Evolutionary conservation across 2,888 invertebrate species (phyloP).

Genomic region (Escarpia spicata): DNA sequence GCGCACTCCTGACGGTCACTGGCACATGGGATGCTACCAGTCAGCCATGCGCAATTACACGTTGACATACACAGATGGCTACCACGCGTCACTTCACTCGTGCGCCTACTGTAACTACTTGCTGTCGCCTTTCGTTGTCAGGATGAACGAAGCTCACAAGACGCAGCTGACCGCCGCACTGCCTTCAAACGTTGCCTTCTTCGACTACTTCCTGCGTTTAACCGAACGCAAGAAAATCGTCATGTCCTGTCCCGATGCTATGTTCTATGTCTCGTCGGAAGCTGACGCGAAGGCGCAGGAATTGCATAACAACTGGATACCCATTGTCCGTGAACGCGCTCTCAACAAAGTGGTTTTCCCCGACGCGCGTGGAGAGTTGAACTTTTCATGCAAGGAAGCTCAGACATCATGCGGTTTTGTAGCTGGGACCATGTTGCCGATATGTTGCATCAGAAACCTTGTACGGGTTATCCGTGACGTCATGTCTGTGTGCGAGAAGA

Average conservation of each 20-base stretch:
- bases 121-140: not conserved
- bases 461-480: not conserved
- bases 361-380: not conserved
- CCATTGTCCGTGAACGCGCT: not conserved
- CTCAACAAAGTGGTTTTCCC: not conserved
- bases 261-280: not conserved
- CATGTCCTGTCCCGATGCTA: not conserved
- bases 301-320: not conserved
- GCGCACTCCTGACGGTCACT: not conserved
- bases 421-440: not conserved
- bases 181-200: not conserved
- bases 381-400: not conserved
- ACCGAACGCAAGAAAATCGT: not conserved
- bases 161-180: not conserved
- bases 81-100: not conserved
- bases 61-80: not conserved
- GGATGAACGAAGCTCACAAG: not conserved
- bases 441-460: not conserved
- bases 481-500: not conserved
- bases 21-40: not conserved
- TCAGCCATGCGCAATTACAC: not conserved
- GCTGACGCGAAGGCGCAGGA: not conserved
- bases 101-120: not conserved
- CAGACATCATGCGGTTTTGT: not conserved
- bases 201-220: not conserved